phyloP scores from a whole-genome alignment of 2,113 vertebrate species.

The Petrocephalus zakoni region DNA sequence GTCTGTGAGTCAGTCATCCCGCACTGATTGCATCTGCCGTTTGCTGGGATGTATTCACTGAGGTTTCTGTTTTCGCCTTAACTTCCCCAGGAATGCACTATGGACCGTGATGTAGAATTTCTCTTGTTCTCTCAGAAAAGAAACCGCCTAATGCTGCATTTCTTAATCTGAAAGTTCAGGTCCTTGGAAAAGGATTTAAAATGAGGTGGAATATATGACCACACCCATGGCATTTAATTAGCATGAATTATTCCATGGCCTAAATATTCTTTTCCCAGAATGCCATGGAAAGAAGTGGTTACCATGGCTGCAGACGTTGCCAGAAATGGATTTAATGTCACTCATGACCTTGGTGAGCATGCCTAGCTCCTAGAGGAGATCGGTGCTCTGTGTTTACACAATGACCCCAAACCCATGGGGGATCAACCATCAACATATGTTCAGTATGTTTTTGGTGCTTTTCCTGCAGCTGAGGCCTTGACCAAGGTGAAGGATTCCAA shows the following conservation, averaged over 20 bases:
- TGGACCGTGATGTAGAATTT: neutral
- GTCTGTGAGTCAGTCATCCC: neutral
- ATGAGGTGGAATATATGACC: neutral
- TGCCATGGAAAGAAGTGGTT: conserved; percentile 80
- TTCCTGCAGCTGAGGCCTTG: conserved; percentile 70
- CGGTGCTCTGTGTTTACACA: neutral
- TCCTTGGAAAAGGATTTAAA: neutral
- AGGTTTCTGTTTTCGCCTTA: neutral
- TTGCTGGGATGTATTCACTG: neutral
- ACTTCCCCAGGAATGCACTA: neutral
- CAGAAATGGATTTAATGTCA: conserved; percentile 87
- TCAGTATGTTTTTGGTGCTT: neutral
- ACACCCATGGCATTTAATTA: neutral
- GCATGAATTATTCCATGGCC: neutral
- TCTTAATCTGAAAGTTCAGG: neutral
- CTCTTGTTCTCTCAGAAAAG: neutral
- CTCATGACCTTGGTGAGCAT: conserved; percentile 83
- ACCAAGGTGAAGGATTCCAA: conserved; percentile 69
- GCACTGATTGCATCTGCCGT: neutral
- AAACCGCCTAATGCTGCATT: neutral
- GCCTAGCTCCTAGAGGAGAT: neutral
- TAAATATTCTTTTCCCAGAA: conserved; percentile 50
- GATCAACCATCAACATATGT: neutral
- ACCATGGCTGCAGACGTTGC: conserved; percentile 73
- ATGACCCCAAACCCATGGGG: neutral